These are phyloP conservation scores for Campoletis sonorensis DNA, from an alignment of 1,140 invertebrate species.

Conservation along the genomic window DNA sequence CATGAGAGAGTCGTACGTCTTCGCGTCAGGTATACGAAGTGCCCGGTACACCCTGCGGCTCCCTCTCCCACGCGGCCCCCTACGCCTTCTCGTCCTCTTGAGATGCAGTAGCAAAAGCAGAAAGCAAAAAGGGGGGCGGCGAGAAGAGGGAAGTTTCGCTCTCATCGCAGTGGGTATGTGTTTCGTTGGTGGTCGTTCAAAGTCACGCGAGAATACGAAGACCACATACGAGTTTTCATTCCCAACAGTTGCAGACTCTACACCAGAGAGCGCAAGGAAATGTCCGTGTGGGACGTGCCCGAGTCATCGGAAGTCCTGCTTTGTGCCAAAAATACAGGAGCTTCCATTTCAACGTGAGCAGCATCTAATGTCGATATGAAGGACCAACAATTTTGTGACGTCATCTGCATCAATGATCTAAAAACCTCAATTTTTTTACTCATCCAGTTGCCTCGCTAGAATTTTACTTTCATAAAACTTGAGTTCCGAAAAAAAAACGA, in stretches of 20 bases:
- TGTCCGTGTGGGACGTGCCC: constrained; percentile 64
- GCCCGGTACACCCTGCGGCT: constrained; percentile 45
- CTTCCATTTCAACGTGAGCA: neutral
- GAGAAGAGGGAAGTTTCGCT: neutral
- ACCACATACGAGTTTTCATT: constrained; percentile 33
- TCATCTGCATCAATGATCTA: neutral
- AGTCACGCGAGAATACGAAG: constrained; percentile 45
- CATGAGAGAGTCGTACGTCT: constrained; percentile 74
- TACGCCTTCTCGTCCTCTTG: constrained; percentile 19
- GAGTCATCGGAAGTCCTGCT: neutral
- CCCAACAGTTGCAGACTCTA: constrained; percentile 52
- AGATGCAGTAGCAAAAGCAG: constrained; percentile 7
- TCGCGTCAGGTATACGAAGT: constrained; percentile 69
- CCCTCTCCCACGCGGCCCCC: constrained; percentile 16
- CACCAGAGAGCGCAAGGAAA: constrained; percentile 51
- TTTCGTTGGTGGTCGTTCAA: constrained; percentile 18
- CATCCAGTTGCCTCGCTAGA: neutral
- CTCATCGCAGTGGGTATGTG: constrained; percentile 3
- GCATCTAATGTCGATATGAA: neutral
- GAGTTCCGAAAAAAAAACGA: too few relatives aligned
- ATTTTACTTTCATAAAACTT: too few relatives aligned
- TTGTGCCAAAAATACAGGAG: neutral
- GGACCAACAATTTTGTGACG: too few relatives aligned
- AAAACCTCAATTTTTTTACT: too few relatives aligned
- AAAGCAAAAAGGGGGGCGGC: neutral